phyloP scores from a whole-genome alignment of 2,113 vertebrate species.

The Leptobrachium leishanense region DNA sequence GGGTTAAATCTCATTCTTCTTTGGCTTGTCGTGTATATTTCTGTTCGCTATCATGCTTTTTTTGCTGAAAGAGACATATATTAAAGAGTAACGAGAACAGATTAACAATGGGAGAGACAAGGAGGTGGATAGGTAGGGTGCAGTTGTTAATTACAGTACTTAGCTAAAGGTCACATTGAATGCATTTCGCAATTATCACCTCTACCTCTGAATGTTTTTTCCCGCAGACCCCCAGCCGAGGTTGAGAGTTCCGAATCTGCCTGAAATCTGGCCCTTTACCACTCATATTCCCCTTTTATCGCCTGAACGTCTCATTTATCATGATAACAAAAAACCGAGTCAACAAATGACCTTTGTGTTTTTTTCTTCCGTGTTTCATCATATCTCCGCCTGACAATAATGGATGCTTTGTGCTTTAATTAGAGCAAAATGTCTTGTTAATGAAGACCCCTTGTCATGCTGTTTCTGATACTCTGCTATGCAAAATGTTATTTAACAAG shows the following conservation, averaged over 20 bases:
- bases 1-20: no score
- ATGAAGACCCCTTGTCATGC: slow-evolving; percentile 15
- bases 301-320: slow-evolving; percentile 25
- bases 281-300: slow-evolving; percentile 4
- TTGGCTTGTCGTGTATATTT: no score
- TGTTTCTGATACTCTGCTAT: background rate
- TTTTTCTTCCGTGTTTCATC: slow-evolving; percentile 21
- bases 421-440: slow-evolving; percentile 39
- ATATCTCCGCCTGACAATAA: slow-evolving; percentile 44
- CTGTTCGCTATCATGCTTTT: no score
- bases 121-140: slow-evolving; percentile 13
- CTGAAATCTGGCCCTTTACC: background rate
- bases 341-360: slow-evolving; percentile 47
- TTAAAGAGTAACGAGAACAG: slow-evolving; percentile 9
- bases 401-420: slow-evolving; percentile 39
- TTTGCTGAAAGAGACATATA: background rate
- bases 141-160: slow-evolving; percentile 51
- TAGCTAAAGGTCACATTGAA: slow-evolving; percentile 52
- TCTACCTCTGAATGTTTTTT: slow-evolving; percentile 55
- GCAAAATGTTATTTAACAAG: background rate
- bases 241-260: background rate
- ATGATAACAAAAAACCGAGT: slow-evolving; percentile 24
- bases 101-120: background rate
- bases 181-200: slow-evolving; percentile 57
- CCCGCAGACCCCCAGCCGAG: slow-evolving; percentile 48